These are phyloP conservation scores for Urocolius indicus DNA, from an alignment of 2,113 vertebrate genomes.

Conservation along the genomic window DNA sequence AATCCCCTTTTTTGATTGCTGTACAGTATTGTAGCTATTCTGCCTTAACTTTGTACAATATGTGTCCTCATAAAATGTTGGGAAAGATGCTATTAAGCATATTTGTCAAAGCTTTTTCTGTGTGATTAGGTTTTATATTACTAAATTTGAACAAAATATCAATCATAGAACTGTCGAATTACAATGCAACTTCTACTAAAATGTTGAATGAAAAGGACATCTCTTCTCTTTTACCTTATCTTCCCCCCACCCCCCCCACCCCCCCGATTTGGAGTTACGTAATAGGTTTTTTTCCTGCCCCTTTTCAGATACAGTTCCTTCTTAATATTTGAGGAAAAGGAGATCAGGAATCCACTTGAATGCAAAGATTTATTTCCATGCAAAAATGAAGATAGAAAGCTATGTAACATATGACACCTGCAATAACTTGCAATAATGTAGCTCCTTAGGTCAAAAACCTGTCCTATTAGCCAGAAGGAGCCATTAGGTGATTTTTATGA, in stretches of 20 bases:
- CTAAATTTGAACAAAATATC: background rate
- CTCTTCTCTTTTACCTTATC: background rate
- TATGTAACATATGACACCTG: background rate
- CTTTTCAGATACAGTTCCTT: background rate
- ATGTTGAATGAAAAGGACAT: background rate
- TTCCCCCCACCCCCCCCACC: too few species aligned
- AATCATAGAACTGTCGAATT: background rate
- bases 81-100: background rate
- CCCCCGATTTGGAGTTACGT: background rate
- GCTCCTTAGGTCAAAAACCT: background rate
- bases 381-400: background rate
- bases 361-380: background rate
- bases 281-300: background rate
- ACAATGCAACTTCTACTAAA: background rate
- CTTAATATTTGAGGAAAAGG: background rate
- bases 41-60: background rate
- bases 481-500: background rate
- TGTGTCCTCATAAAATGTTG: background rate
- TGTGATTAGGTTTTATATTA: background rate
- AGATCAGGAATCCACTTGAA: background rate
- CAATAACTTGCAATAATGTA: background rate
- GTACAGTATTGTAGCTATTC: background rate
- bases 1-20: background rate
- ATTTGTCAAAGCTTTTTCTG: constrained; percentile 7
- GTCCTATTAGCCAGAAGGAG: background rate